Base-by-base conservation (phyloP, 2,113 vertebrate genomes). In the Halichoerus grypus region DNA sequence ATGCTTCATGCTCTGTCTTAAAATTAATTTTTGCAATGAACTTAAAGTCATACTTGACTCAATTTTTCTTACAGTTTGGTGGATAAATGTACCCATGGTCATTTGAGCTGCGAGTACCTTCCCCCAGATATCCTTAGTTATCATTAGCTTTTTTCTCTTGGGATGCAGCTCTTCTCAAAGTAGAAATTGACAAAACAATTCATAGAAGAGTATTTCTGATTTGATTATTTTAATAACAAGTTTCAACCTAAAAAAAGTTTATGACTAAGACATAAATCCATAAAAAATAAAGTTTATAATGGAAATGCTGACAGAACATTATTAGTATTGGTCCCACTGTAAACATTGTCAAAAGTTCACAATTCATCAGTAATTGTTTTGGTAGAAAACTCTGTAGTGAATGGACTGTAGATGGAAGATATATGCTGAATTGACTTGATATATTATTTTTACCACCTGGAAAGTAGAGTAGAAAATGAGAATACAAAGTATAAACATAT, bases 241-340 rank as follows among this genome's bases (percentile, higher is more conserved):
- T 99, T 99, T 99, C 98, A 99, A 97, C 92, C 95, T 98, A 97
- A 80, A 95, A 98, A 96, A 98, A 96, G 98, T 98, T 98, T 98
- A 98, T 99, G 97, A 98, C 98, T 98, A 97, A 99, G 97, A 98
- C 98, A 95, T 98, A 99, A 98, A 98, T 94, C 88, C 97, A 24
- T 98, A 98, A 98, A 98, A 98, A 99, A 98, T 2, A 97, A 99
- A 98, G 97, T 98, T 99, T 98, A 98, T 97, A 98, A 99, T 99
- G 99, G 99, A 99, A 99, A 99, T 99, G 98, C 99, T 99, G 99
- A 98, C 99, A 99, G 98, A 99, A 98, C 98, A 97, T 98, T 97
- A 98, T 98, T 98, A 98, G 94, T 98, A 98, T 97, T 97, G 98
- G 95, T 98, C 96, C 97, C 98, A 89, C 98, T 96, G 89, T 98